A percentile compares a stretch with the other conserved stretches of the same genome.
Evolutionary conservation across 2,888 invertebrate genomes (phyloP).

Genomic region (Chrysodeixis includens): DNA sequence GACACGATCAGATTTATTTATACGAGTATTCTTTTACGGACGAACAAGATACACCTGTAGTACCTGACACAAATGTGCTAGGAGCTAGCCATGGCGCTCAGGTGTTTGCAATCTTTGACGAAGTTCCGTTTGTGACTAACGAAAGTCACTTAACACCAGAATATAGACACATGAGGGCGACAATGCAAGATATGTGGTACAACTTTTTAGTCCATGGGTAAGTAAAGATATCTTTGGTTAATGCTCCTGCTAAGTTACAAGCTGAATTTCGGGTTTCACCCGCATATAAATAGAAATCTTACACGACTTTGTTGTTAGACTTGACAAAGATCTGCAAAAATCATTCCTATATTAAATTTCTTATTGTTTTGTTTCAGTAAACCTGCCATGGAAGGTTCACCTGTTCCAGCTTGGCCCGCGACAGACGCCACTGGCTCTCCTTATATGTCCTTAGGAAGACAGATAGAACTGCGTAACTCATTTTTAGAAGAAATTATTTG

Average conservation of each 20-base stretch:
- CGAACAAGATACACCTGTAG: conserved; percentile 51
- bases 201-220: conserved; percentile 63
- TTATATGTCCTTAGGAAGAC: conserved; percentile 63
- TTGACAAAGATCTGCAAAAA: too few relatives aligned
- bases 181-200: conserved; percentile 54
- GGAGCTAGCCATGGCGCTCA: conserved; percentile 69
- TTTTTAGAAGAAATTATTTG: conserved; percentile 54
- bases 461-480: conserved; percentile 54
- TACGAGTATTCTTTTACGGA: conserved; percentile 69
- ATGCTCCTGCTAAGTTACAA: too few relatives aligned
- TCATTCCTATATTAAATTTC: too few relatives aligned
- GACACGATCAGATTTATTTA: conserved; percentile 65
- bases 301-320: too few relatives aligned
- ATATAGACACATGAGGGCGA: conserved; percentile 48
- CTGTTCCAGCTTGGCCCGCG: conserved; percentile 63
- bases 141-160: conserved; percentile 47
- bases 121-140: conserved; percentile 16
- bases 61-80: conserved; percentile 59
- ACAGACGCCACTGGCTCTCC: conserved; percentile 57
- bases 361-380: conserved; percentile 54
- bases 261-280: too few relatives aligned
- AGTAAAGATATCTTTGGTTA: conserved; percentile 25
- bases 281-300: too few relatives aligned
- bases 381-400: conserved; percentile 61
- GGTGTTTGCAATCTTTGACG: conserved; percentile 46